A percentile compares a stretch with the other conserved stretches of the same genome.
Evolutionary conservation across 2,797 vertebrate genomes (phyloP).

Genomic region (Alcedo quadribrachys): DNA sequence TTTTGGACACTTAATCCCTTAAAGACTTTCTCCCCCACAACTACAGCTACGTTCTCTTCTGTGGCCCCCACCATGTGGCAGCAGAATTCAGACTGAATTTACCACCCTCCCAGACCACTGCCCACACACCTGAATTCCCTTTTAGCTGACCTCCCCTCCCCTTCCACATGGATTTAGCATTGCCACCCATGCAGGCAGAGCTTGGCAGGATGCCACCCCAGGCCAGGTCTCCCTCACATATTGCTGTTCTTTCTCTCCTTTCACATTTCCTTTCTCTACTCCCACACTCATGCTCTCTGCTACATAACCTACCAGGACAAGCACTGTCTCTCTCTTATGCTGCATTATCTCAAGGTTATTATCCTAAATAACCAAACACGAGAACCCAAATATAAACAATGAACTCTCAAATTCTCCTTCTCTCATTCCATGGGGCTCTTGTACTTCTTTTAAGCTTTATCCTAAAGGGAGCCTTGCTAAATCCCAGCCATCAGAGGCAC

Average conservation of each 20-base stretch:
- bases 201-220: background rate
- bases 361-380: background rate
- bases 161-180: background rate
- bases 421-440: background rate
- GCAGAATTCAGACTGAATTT: background rate
- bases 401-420: background rate
- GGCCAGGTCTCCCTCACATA: background rate
- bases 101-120: background rate
- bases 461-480: background rate
- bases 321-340: background rate
- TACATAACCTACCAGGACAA: background rate
- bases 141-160: background rate
- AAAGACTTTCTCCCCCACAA: background rate
- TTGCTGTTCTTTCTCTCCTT: background rate
- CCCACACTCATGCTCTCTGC: background rate
- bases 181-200: background rate
- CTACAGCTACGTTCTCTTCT: background rate
- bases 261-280: background rate
- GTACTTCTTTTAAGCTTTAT: background rate
- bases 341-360: background rate
- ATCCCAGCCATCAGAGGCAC: background rate
- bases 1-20: background rate
- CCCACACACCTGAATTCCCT: background rate
- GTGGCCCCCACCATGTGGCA: fast-evolving
- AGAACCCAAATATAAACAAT: background rate